A percentile compares a stretch with the other conserved stretches of the same genome.
Evolutionary conservation across 23 tunicate species (phyloP).

Genomic region (Oikopleura vanhoeffeni): DNA sequence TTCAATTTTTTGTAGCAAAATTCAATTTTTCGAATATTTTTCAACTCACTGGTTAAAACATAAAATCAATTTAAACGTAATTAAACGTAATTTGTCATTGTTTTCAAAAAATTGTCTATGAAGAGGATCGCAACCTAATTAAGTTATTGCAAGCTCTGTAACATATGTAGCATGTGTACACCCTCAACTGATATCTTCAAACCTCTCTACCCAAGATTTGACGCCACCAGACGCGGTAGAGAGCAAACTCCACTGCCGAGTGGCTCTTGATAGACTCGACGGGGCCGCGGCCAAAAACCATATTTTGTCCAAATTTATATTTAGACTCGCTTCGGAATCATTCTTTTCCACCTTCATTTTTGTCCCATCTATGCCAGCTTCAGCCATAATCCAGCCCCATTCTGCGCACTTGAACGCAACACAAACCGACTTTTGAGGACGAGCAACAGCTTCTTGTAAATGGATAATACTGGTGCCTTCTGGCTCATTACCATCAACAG

Average conservation of each 20-base stretch:
- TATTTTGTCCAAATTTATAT: not conserved
- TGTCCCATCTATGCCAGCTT: constrained; percentile 46
- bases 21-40: no score
- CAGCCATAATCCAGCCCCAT: constrained; percentile 90
- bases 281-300: constrained; percentile 13
- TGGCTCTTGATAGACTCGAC: constrained; percentile 3
- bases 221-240: constrained; percentile 4
- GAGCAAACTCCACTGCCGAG: constrained; percentile 11
- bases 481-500: not conserved
- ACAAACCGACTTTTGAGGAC: constrained; percentile 39
- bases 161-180: no score
- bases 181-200: not conserved
- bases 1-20: no score
- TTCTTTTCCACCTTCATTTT: constrained; percentile 24
- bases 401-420: constrained; percentile 10
- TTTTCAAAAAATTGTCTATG: no score
- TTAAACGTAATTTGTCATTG: no score
- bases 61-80: no score
- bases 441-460: constrained; percentile 6
- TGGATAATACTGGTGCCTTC: not conserved
- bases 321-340: not conserved
- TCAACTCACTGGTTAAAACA: no score
- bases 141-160: no score
- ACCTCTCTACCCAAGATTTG: not conserved
- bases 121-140: no score